Evolutionary conservation across 30 jellyfish, hydroid and myxozoan species (phyloP).

Genomic region (Aurelia aurita complex sp. Pacific): DNA sequence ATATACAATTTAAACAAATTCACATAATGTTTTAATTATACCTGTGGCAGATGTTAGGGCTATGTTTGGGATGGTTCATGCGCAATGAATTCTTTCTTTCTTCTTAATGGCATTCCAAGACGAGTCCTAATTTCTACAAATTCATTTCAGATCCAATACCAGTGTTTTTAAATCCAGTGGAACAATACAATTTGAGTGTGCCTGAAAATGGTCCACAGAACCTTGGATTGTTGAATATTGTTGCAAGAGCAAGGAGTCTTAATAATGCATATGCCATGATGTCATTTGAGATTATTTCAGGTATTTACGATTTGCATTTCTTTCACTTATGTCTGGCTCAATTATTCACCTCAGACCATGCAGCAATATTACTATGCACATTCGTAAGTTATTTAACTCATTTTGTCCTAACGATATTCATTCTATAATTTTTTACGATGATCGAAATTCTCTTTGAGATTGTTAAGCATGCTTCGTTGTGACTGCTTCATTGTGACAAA

Average conservation of each 20-base stretch:
- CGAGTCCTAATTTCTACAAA: not conserved
- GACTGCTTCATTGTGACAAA: too few species aligned
- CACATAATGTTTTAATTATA: too few species aligned
- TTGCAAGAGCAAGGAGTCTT: constrained; percentile 76
- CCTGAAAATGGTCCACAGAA: constrained; percentile 78
- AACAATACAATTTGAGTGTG: constrained; percentile 49
- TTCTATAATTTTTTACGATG: too few species aligned
- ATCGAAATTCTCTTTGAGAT: too few species aligned
- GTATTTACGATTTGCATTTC: constrained; percentile 13
- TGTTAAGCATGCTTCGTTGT: too few species aligned
- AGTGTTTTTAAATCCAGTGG: constrained; percentile 54
- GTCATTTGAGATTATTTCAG: constrained; percentile 73
- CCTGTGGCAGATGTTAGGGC: too few species aligned
- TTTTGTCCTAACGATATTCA: too few species aligned
- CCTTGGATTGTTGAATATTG: constrained; percentile 43
- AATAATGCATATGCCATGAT: constrained; percentile 54
- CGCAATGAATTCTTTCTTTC: not conserved
- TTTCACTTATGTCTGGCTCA: too few species aligned
- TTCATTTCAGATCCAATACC: constrained; percentile 80
- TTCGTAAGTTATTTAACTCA: too few species aligned
- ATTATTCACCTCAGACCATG: too few species aligned
- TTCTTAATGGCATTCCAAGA: not conserved
- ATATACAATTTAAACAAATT: too few species aligned
- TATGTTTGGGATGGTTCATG: not conserved
- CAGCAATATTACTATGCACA: too few species aligned